These are phyloP conservation scores for Polymixis flavicincta DNA, from an alignment of 2,888 invertebrate species.

Conservation along the genomic window DNA sequence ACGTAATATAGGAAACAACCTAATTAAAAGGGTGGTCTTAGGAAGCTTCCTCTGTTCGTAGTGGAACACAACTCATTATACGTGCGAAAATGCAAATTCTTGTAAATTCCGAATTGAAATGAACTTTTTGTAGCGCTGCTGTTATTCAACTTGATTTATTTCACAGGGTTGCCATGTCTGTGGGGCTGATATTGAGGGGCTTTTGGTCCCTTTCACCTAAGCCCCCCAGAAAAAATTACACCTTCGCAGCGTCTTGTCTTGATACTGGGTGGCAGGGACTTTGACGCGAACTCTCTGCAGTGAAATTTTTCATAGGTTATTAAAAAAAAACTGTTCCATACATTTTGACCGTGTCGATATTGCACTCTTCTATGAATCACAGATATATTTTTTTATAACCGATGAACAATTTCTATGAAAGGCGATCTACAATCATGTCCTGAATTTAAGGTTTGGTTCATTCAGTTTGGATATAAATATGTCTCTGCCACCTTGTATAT, in stretches of 20 bases:
- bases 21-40: slow-evolving; percentile 48
- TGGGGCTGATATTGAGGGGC: slow-evolving; percentile 71
- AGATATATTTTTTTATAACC: no score
- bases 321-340: no score
- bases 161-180: slow-evolving; percentile 64
- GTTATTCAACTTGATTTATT: slow-evolving; percentile 71
- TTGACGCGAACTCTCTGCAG: no score
- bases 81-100: slow-evolving; percentile 39
- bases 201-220: slow-evolving; percentile 48
- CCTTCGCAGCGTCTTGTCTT: slow-evolving; percentile 29
- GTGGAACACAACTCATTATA: slow-evolving; percentile 38
- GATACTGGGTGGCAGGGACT: neutral
- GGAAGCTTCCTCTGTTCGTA: neutral
- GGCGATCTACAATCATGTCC: no score
- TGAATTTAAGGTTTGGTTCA: no score
- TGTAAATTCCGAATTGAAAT: slow-evolving; percentile 43
- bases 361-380: no score
- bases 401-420: no score
- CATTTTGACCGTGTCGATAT: no score
- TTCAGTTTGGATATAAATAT: no score
- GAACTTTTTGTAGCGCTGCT: slow-evolving; percentile 59
- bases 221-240: slow-evolving; percentile 60
- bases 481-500: no score
- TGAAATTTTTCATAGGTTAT: no score
- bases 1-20: slow-evolving; percentile 25